These are phyloP conservation scores for Hystrix cristata DNA, from an alignment of 2,113 vertebrate species.

Conservation along the genomic window DNA sequence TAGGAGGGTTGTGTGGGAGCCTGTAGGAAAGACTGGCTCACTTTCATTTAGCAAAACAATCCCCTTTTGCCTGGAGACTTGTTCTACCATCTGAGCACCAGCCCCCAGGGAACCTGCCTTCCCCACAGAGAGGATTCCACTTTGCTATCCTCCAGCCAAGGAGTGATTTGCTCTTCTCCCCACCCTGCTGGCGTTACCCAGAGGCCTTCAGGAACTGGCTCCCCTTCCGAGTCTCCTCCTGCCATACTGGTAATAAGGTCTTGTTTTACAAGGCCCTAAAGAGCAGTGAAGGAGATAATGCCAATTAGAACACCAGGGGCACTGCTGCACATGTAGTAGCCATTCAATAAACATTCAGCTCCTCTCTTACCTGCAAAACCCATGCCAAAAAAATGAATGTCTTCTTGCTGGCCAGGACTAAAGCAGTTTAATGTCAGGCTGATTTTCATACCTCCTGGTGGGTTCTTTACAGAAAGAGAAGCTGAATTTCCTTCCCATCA, in stretches of 20 bases:
- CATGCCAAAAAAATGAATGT: neutral
- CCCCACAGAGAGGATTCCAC: neutral
- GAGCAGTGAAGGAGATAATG: neutral
- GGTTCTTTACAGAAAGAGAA: neutral
- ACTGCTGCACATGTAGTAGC: fast-evolving
- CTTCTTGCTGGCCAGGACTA: neutral
- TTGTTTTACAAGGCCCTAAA: neutral
- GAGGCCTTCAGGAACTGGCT: neutral
- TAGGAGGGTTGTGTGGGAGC: neutral
- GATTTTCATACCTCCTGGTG: neutral
- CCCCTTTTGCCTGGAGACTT: neutral
- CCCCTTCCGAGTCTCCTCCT: neutral
- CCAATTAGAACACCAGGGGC: neutral
- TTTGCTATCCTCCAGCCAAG: too few relatives aligned
- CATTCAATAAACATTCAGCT: neutral
- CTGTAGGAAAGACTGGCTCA: neutral
- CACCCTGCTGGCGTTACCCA: neutral
- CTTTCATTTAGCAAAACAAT: neutral
- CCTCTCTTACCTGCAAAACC: neutral
- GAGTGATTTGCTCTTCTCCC: fast-evolving
- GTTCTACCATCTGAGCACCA: neutral
- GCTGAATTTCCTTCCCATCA: neutral
- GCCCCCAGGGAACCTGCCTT: neutral
- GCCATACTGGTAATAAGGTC: neutral
- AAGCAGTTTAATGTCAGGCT: neutral